Percentiles rank a stretch among this genome's conserved stretches.
These are phyloP conservation scores for Craterocephalus amniculus DNA, from an alignment of 2,797 vertebrate species.

Conservation along the genomic window DNA sequence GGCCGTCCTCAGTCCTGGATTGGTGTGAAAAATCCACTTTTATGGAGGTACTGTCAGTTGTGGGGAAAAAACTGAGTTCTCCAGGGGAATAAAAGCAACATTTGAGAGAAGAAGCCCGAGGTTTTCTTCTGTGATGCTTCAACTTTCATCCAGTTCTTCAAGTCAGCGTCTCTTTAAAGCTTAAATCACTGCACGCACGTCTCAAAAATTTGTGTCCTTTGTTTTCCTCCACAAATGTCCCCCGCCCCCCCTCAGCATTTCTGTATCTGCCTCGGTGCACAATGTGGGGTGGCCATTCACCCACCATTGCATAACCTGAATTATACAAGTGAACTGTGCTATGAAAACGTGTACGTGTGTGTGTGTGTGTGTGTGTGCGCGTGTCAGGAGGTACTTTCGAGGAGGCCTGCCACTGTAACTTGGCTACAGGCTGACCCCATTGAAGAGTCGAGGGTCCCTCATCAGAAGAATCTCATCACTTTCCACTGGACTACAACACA, in stretches of 20 bases:
- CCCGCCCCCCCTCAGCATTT: neutral
- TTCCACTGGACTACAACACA: no score
- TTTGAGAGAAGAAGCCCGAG: constrained; percentile 1
- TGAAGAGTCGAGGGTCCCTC: constrained; percentile 47
- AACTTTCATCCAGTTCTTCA: neutral
- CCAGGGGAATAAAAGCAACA: constrained; percentile 5
- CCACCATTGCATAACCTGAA: constrained; percentile 76
- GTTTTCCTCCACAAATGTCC: constrained; percentile 19
- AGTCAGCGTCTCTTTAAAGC: neutral
- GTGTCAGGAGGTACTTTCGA: constrained; percentile 56
- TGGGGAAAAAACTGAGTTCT: neutral
- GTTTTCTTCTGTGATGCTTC: neutral
- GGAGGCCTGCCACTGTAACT: constrained; percentile 63
- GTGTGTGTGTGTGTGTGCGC: constrained; percentile 39
- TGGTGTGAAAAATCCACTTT: constrained; percentile 22
- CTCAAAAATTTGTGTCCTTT: constrained; percentile 1
- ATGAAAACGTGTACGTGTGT: constrained; percentile 60
- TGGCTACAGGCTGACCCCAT: constrained; percentile 63
- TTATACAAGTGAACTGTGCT: constrained; percentile 75
- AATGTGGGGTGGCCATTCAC: constrained; percentile 71
- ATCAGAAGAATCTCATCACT: no score
- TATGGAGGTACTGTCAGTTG: constrained; percentile 7
- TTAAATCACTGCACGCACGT: neutral
- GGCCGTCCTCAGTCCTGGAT: constrained; percentile 5
- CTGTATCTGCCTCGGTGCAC: constrained; percentile 66